A percentile compares a stretch with the other conserved stretches of the same genome.
These are phyloP conservation scores for Anguilla anguilla DNA, from an alignment of 2,797 vertebrate species.

Conservation along the genomic window DNA sequence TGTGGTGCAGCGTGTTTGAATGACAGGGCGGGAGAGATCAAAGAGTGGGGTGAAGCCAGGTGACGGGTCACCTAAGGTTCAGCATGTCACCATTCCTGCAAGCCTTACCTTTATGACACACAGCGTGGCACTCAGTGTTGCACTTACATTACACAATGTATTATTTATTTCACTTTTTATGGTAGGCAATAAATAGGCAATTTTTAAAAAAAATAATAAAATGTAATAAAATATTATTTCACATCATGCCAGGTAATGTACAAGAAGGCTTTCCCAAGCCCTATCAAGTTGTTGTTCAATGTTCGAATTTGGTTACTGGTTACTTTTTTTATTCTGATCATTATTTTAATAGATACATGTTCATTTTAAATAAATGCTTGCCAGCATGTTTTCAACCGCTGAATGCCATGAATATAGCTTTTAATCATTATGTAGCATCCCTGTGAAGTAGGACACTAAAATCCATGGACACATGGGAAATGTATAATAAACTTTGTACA, in stretches of 20 bases:
- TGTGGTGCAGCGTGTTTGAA: not conserved
- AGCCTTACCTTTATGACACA: constrained; percentile 44
- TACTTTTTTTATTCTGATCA: constrained; percentile 35
- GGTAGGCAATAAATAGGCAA: constrained; percentile 19
- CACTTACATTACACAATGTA: constrained; percentile 32
- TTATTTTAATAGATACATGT: constrained; percentile 25
- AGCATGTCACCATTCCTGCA: constrained; percentile 39
- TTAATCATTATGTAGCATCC: constrained; percentile 60
- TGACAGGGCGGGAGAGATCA: not conserved
- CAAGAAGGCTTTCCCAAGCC: constrained; percentile 37
- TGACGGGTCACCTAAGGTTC: not conserved
- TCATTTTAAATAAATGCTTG: constrained; percentile 49
- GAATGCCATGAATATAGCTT: constrained; percentile 60
- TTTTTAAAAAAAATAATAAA: not conserved
- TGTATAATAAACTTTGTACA: constrained; percentile 66
- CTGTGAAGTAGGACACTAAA: constrained; percentile 52
- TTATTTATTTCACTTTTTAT: constrained; percentile 30
- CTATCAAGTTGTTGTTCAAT: constrained; percentile 32
- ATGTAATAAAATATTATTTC: constrained; percentile 18
- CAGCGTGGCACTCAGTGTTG: constrained; percentile 25
- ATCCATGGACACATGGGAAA: constrained; percentile 50
- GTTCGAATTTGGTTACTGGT: constrained; percentile 32
- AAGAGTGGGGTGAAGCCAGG: constrained; percentile 23
- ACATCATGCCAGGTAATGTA: constrained; percentile 31
- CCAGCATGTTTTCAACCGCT: constrained; percentile 58